These are phyloP conservation scores for Sialia sialis DNA, from an alignment of 2,113 vertebrate genomes.

Conservation along the genomic window DNA sequence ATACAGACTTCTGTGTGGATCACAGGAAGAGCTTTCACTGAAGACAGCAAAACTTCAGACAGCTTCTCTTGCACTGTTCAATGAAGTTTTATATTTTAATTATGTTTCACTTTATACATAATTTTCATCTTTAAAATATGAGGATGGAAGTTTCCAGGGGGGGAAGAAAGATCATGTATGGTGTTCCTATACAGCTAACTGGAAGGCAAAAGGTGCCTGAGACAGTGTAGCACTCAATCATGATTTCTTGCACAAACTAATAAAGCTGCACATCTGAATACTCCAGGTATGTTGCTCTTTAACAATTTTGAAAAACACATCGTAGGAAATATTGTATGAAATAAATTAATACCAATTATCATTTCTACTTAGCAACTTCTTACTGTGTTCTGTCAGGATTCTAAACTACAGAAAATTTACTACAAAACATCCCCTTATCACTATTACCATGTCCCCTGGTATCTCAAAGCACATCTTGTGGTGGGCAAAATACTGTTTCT, in stretches of 20 bases:
- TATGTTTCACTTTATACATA: not conserved
- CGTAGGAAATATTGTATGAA: not conserved
- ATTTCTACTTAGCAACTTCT: not conserved
- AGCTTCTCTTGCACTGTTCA: not conserved
- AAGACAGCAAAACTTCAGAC: not conserved
- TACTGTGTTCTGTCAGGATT: not conserved
- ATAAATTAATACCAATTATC: not conserved
- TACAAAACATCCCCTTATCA: not conserved
- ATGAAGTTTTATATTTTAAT: not conserved
- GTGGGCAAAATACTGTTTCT: not conserved
- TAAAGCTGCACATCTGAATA: not conserved
- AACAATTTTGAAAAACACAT: not conserved
- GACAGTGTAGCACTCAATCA: rapidly evolving
- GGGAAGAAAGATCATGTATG: too few species aligned
- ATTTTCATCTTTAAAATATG: not conserved
- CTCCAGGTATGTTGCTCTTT: not conserved
- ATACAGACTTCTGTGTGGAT: rapidly evolving
- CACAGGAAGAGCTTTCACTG: not conserved
- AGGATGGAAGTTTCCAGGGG: not conserved
- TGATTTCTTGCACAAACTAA: not conserved
- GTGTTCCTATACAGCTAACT: not conserved
- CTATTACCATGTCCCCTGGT: not conserved
- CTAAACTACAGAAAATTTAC: not conserved
- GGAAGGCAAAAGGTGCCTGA: not conserved
- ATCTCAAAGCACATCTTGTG: not conserved